Conservation (phyloP, 2,797 vertebrate species). For the Eospalax fontanierii region DNA sequence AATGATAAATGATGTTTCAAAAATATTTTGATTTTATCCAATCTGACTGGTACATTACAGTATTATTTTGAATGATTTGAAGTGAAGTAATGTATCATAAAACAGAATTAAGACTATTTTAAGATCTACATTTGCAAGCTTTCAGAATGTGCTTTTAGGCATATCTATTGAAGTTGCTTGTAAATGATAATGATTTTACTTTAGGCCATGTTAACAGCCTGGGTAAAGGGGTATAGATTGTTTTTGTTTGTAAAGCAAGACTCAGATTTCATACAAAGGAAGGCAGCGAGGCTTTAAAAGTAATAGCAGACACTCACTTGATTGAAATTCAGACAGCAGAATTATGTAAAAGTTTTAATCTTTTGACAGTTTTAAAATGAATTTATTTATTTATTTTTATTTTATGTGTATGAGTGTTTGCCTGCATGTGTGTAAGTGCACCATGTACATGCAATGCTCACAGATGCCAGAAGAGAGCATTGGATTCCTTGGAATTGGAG, state of each 20-base stretch:
- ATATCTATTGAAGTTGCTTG: conserved; percentile 72
- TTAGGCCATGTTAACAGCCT: conserved; percentile 65
- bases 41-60: conserved; percentile 59
- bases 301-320: not conserved
- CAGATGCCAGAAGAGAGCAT: too few relatives aligned
- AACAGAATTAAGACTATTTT: conserved; percentile 71
- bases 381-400: too few relatives aligned
- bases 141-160: conserved; percentile 75
- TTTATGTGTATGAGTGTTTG: too few relatives aligned
- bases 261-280: conserved; percentile 14
- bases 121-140: conserved; percentile 76
- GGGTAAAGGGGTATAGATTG: not conserved
- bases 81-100: conserved; percentile 74
- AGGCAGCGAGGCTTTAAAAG: conserved; percentile 42
- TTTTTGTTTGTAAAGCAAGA: conserved; percentile 32
- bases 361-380: not conserved
- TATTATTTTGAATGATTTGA: conserved; percentile 66
- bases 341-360: not conserved
- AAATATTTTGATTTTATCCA: conserved; percentile 68
- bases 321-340: conserved; percentile 37
- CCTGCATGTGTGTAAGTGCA: too few relatives aligned
- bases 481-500: too few relatives aligned
- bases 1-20: conserved; percentile 35
- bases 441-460: too few relatives aligned
- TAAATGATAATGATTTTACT: conserved; percentile 79